phyloP scores from a whole-genome alignment of 2,113 vertebrate genomes.

The Bubalus kerabau region DNA sequence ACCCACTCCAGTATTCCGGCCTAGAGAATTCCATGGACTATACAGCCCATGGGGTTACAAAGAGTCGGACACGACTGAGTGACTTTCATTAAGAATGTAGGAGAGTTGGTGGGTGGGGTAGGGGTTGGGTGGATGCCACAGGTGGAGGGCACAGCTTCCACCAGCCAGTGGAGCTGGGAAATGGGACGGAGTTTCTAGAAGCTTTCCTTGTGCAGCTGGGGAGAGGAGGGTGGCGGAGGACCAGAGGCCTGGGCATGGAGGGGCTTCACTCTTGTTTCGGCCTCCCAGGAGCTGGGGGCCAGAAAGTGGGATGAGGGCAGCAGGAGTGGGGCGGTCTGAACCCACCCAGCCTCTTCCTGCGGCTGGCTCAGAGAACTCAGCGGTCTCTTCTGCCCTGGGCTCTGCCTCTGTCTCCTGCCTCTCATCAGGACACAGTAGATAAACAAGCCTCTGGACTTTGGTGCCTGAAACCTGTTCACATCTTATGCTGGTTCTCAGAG shows the following conservation, averaged over 20 bases:
- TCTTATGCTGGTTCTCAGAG: background rate
- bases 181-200: background rate
- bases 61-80: background rate
- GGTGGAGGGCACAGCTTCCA: background rate
- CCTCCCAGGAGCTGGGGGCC: background rate
- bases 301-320: background rate
- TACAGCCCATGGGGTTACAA: background rate
- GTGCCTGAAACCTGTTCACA: background rate
- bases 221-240: background rate
- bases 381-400: too few species aligned
- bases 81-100: background rate
- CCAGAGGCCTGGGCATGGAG: background rate
- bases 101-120: background rate
- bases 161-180: accelerated
- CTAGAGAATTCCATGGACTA: background rate
- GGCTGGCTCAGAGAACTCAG: background rate
- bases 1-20: background rate
- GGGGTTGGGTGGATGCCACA: background rate
- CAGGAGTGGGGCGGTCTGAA: background rate
- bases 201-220: background rate
- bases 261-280: background rate
- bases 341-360: background rate
- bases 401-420: too few species aligned
- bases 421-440: accelerated
- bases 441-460: background rate